These are phyloP conservation scores for Cephus sareptanus DNA, from an alignment of 2,888 invertebrate species.

Conservation along the genomic window DNA sequence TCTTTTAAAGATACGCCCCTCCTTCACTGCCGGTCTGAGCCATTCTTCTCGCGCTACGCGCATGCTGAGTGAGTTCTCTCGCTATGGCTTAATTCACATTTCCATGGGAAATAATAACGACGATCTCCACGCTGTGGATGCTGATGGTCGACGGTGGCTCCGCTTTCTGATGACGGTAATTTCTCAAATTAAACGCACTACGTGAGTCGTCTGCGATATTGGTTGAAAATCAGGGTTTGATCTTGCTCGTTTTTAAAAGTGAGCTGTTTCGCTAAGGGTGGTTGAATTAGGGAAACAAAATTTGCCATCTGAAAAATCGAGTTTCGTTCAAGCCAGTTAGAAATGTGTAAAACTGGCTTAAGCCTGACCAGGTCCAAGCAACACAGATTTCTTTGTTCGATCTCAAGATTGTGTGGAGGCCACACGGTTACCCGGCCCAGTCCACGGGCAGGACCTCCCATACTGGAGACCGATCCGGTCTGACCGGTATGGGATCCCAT, in stretches of 20 bases:
- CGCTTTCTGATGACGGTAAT: not conserved
- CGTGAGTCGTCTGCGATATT: not conserved
- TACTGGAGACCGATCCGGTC: slow-evolving; percentile 50
- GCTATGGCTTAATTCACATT: not conserved
- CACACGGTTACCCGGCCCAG: not conserved
- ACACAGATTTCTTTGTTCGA: slow-evolving; percentile 44
- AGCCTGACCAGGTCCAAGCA: slow-evolving; percentile 4
- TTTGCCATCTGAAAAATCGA: not conserved
- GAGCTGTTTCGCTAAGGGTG: not conserved
- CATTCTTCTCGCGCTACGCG: not conserved
- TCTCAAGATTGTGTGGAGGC: slow-evolving; percentile 20
- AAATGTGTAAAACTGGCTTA: not conserved
- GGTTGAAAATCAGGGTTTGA: not conserved
- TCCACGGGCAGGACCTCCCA: slow-evolving; percentile 48
- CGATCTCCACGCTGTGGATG: not conserved
- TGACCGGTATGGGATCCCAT: slow-evolving; percentile 45
- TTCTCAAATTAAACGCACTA: not conserved
- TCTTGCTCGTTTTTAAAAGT: not conserved
- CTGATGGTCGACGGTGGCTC: not conserved
- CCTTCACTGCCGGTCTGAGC: not conserved
- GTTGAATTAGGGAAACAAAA: not conserved
- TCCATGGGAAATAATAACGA: not conserved
- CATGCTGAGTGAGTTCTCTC: not conserved
- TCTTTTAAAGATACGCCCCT: slow-evolving; percentile 7
- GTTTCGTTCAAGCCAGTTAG: not conserved